Conservation (phyloP, 2,888 invertebrate genomes). For the Podotricha telesiphe region DNA sequence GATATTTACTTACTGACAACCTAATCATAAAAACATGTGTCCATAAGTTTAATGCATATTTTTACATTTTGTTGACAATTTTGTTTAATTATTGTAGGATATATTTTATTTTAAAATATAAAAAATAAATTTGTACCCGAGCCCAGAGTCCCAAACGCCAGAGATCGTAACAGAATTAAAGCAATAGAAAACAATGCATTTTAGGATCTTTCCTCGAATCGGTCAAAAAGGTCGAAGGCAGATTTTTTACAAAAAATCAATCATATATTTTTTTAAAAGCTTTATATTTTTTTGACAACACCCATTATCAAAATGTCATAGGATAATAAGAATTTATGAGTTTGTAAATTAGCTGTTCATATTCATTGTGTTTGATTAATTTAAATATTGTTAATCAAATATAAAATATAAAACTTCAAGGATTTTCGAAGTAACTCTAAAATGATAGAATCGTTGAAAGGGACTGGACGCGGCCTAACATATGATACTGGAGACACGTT, state of each 20-base stretch:
- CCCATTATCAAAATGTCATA: constrained; percentile 20
- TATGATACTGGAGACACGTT: too few species aligned
- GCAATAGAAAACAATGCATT: neutral
- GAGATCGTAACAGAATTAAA: neutral
- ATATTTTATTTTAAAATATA: too few species aligned
- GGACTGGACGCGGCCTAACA: too few species aligned
- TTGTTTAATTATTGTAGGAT: too few species aligned
- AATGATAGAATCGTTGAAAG: too few species aligned
- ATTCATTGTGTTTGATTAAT: neutral
- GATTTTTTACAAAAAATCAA: neutral
- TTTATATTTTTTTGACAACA: neutral
- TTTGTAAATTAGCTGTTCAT: neutral
- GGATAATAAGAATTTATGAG: constrained; percentile 5
- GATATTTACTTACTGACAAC: too few species aligned
- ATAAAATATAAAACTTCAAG: neutral
- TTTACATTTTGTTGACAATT: too few species aligned
- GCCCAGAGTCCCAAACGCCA: too few species aligned
- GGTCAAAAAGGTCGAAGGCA: neutral
- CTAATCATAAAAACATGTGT: too few species aligned
- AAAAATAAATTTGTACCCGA: too few species aligned
- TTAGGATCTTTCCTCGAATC: neutral
- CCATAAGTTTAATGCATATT: too few species aligned
- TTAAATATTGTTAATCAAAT: neutral
- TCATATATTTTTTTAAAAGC: neutral
- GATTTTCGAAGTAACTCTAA: neutral